These are phyloP conservation scores for Lycopodina hypogea DNA, from an alignment of 37 sponge, comb jelly and placozoan genomes.

Conservation along the genomic window DNA sequence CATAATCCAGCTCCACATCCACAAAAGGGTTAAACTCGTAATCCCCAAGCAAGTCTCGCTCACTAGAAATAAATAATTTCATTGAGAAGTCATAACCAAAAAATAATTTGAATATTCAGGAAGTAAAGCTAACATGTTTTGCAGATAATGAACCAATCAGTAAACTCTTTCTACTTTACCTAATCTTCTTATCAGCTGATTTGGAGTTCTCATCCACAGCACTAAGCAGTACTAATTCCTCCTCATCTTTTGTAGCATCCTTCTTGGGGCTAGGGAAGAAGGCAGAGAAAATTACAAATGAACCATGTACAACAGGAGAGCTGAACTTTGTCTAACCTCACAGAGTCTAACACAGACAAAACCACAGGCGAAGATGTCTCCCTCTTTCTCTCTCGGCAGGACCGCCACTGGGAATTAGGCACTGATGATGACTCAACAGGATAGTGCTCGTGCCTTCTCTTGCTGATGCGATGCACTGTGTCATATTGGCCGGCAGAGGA, in stretches of 20 bases:
- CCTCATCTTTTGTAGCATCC: not conserved
- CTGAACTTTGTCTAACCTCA: conserved; percentile 9
- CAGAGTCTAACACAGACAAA: conserved; percentile 1
- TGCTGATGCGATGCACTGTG: not conserved
- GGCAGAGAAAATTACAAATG: not conserved
- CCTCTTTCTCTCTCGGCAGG: not conserved
- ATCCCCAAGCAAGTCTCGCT: conserved; percentile 3
- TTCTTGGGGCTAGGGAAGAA: not conserved
- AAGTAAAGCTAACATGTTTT: not conserved
- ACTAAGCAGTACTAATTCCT: not conserved
- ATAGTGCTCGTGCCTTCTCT: not conserved
- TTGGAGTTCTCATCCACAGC: not conserved
- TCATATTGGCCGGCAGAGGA: not conserved
- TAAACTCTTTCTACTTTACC: not conserved
- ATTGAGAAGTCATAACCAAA: not conserved
- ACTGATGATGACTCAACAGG: no score
- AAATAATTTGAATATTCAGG: not conserved
- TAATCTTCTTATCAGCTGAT: not conserved
- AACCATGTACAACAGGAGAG: not conserved
- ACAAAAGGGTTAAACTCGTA: conserved; percentile 14
- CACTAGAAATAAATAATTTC: not conserved
- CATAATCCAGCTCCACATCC: conserved; percentile 27
- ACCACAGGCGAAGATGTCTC: not conserved
- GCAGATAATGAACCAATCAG: not conserved
- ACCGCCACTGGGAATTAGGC: no score